Evolutionary conservation across 2,797 vertebrate species (phyloP).

Genomic region (Oceanodroma leucorhoa): DNA sequence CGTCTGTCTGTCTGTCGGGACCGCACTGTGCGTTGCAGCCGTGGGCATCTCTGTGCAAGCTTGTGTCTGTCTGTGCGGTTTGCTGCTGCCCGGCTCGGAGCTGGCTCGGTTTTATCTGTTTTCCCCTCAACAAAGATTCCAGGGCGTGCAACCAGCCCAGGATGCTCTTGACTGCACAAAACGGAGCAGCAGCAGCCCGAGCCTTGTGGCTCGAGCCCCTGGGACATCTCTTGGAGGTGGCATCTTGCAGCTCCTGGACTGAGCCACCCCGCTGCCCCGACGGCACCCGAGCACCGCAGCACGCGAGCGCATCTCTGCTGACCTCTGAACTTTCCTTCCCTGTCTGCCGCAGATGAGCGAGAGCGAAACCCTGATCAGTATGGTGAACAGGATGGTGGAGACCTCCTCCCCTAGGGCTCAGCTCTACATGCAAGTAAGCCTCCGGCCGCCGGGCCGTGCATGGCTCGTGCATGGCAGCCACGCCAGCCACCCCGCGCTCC

Average conservation of each 20-base stretch:
- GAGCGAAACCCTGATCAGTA: conserved; percentile 86
- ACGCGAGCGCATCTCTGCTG: neutral
- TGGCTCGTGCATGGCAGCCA: conserved; percentile 64
- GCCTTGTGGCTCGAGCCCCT: neutral
- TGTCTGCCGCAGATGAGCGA: conserved; percentile 84
- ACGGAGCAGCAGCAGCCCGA: accelerated
- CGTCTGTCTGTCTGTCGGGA: neutral
- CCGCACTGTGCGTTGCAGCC: neutral
- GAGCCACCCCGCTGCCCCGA: accelerated
- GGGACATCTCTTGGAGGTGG: neutral
- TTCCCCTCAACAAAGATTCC: neutral
- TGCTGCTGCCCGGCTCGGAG: neutral
- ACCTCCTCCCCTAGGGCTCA: conserved; percentile 86
- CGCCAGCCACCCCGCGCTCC: neutral
- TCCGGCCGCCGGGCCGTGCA: neutral
- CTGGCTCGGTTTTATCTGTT: neutral
- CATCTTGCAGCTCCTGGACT: neutral
- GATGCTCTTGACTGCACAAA: accelerated
- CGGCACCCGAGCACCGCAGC: neutral
- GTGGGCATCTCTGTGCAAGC: neutral
- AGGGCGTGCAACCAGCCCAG: neutral
- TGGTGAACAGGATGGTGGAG: conserved; percentile 89
- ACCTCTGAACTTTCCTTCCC: conserved; percentile 70
- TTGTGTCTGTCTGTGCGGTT: neutral
- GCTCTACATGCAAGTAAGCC: conserved; percentile 91